These are phyloP conservation scores for Pristionchus japonicus DNA, from an alignment of 2,888 invertebrate species.

Conservation along the genomic window DNA sequence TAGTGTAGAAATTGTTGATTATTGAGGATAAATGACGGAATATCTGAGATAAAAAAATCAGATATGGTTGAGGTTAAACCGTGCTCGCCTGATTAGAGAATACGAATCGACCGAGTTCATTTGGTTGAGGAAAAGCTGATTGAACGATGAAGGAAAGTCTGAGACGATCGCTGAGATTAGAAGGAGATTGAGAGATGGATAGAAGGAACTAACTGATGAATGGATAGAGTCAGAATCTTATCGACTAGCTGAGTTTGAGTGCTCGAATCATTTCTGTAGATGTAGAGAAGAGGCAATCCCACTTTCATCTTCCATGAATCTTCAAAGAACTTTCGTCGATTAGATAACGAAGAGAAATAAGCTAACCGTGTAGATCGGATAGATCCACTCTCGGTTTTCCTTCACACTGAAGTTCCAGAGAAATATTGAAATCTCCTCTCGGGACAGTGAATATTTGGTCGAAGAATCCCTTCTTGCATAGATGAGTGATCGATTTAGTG, in stretches of 20 bases:
- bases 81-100: constrained; percentile 28
- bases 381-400: neutral
- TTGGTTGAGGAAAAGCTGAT: constrained; percentile 39
- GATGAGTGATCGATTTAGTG: neutral
- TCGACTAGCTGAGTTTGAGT: neutral
- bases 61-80: neutral
- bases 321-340: neutral
- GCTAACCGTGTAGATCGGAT: neutral
- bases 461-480: constrained; percentile 6
- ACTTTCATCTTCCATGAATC: constrained; percentile 31
- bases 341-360: neutral
- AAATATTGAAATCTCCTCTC: constrained; percentile 22
- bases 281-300: constrained; percentile 11
- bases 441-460: constrained; percentile 14
- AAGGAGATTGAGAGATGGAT: neutral
- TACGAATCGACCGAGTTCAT: constrained; percentile 32
- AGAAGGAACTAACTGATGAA: neutral
- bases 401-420: neutral
- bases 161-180: neutral
- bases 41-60: neutral
- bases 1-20: neutral
- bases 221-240: neutral
- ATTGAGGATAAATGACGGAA: constrained; percentile 31
- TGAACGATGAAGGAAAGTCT: constrained; percentile 36
- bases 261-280: neutral